A percentile compares a stretch with the other conserved stretches of the same genome.
phyloP scores from a whole-genome alignment of 30 jellyfish, hydroid and myxozoan genomes.

The Hydractinia symbiolongicarpus region DNA sequence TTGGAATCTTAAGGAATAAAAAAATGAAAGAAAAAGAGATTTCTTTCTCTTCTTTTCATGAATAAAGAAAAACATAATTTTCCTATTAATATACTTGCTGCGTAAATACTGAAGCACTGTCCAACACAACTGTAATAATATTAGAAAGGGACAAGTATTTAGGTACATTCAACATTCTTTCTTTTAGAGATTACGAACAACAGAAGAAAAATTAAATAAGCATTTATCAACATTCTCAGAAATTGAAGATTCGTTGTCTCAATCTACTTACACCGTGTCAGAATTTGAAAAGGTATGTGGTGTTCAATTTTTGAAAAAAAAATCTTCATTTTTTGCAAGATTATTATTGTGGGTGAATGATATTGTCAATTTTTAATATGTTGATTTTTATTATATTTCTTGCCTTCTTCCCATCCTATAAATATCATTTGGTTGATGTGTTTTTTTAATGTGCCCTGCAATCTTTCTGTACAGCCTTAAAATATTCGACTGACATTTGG shows the following conservation, averaged over 20 bases:
- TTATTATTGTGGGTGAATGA: background rate
- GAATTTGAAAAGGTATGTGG: background rate
- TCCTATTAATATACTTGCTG: too few relatives aligned
- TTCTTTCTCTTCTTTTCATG: too few relatives aligned
- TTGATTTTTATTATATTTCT: background rate
- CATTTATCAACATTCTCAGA: background rate
- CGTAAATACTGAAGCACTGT: too few relatives aligned
- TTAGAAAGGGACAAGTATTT: too few relatives aligned
- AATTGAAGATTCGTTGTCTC: background rate
- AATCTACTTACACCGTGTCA: background rate
- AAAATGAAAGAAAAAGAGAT: too few relatives aligned
- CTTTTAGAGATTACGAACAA: slow-evolving; percentile 8
- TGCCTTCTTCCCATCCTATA: too few relatives aligned
- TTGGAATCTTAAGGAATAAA: background rate
- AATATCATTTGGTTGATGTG: too few relatives aligned
- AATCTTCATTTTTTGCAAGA: background rate
- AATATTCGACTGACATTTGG: too few relatives aligned
- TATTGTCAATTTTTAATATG: background rate
- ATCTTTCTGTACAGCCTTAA: too few relatives aligned
- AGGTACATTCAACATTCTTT: background rate
- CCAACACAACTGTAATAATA: too few relatives aligned
- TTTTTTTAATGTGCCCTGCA: too few relatives aligned
- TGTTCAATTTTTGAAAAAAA: background rate
- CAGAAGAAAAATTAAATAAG: slow-evolving; percentile 11
- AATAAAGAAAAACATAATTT: too few relatives aligned